phyloP scores from a whole-genome alignment of 2,888 invertebrate species.

The Hypena proboscidalis region DNA sequence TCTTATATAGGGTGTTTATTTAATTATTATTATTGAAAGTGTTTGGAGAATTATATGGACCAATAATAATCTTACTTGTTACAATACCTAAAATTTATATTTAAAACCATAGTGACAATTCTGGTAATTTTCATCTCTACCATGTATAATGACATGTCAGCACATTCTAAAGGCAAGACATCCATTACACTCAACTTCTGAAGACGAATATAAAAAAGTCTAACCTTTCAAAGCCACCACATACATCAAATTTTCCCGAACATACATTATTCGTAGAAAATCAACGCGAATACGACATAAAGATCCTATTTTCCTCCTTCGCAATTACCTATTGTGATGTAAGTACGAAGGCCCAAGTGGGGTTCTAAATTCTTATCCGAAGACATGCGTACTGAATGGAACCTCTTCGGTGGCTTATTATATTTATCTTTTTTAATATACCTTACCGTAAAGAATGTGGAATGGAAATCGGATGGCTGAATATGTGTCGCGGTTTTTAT shows the following conservation, averaged over 20 bases:
- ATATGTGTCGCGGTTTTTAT: slow-evolving; percentile 18
- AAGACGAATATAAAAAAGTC: too few species aligned
- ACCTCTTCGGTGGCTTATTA: slow-evolving; percentile 34
- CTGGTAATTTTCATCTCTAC: too few species aligned
- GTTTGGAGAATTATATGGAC: too few species aligned
- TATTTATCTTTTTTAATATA: slow-evolving; percentile 42
- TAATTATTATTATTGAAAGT: too few species aligned
- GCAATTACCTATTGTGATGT: slow-evolving; percentile 46
- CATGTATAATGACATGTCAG: too few species aligned
- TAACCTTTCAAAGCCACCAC: slow-evolving; percentile 1
- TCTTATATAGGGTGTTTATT: too few species aligned
- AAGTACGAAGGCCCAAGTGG: slow-evolving; percentile 28
- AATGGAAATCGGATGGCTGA: slow-evolving; percentile 21
- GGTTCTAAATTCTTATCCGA: slow-evolving; percentile 30
- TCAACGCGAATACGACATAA: slow-evolving; percentile 17
- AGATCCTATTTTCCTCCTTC: slow-evolving; percentile 20
- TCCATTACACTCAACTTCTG: too few species aligned
- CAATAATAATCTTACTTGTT: too few species aligned
- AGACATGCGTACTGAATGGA: slow-evolving; percentile 38
- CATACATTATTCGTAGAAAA: slow-evolving; percentile 18
- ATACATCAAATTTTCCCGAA: slow-evolving; percentile 8
- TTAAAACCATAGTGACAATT: too few species aligned
- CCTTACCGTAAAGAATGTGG: slow-evolving; percentile 25
- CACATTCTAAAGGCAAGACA: too few species aligned
- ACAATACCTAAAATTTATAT: too few species aligned